Base-by-base conservation (phyloP, 1,140 invertebrate species). In the Eurosta solidaginis region DNA sequence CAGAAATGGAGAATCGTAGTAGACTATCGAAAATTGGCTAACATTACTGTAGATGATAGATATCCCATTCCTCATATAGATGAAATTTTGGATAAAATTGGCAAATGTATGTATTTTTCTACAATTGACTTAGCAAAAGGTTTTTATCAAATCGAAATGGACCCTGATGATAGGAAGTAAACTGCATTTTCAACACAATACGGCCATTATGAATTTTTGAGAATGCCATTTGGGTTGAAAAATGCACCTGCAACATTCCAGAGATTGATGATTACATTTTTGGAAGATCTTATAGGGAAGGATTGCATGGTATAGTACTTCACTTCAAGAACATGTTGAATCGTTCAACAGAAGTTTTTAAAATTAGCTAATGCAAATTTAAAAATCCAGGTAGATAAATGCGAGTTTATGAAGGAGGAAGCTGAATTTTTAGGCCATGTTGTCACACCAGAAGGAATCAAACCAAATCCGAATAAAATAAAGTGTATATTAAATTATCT, bases 1-100 rank as follows among this genome's bases (percentile, higher is more conserved):
- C 79, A 84, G 80, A 86, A 83, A 81, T 88, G 85, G 82, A 54
- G 86, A 63, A 27, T 88, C 10, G 84, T 85, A 3, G 81, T 88
- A 10, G 86, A 88, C 78, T 89, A 83, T 75, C 50, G 83, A 22
- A 82, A 82, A 81, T 76, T 88, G 22, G 89, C 88, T 78, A 79
- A 86, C 12, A 78, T 81, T 20, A 88, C 83, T 1, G 80, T 87
- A 4, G 79, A 78, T 22, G 84, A 88, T 45, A 76, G 40, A 42
- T 91, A 87, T 82, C 91, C 90, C 1, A 78, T 92, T 7, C 91
- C 90, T 1, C 83, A 87, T 52, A 90, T 92, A 17, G 86, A 89
- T 36, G 87, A 89, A 17, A 88, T 87, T 47, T 80, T n/a, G n/a
- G n/a, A n/a, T n/a, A n/a, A n/a, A n/a, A n/a, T n/a, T n/a, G n/a